A percentile compares a stretch with the other conserved stretches of the same genome.
phyloP scores from a whole-genome alignment of 2,888 invertebrate genomes.

The Oxycera nigricornis region DNA sequence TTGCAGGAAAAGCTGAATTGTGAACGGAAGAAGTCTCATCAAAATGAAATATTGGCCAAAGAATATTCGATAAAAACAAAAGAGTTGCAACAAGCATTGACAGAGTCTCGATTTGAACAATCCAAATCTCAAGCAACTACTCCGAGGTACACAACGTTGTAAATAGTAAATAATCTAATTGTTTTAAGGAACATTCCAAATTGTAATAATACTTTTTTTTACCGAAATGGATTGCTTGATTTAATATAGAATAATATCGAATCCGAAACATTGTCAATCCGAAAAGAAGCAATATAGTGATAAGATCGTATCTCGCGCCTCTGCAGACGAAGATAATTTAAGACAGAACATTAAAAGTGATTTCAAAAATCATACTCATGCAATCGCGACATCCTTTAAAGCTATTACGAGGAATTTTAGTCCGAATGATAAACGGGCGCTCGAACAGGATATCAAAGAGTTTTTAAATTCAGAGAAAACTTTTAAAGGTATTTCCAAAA shows the following conservation, averaged over 20 bases:
- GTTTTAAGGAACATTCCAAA: too few species aligned
- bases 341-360: neutral
- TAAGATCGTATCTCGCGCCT: too few species aligned
- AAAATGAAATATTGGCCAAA: conserved; percentile 55
- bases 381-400: neutral
- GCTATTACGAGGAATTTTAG: conserved; percentile 12
- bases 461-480: conserved; percentile 21
- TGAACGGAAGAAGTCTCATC: conserved; percentile 54
- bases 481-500: conserved; percentile 1
- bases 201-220: too few species aligned
- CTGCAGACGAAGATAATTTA: too few species aligned
- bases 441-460: conserved; percentile 28
- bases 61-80: conserved; percentile 57
- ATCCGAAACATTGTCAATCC: too few species aligned
- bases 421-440: conserved; percentile 12
- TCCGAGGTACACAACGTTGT: conserved; percentile 45
- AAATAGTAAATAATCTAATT: too few species aligned
- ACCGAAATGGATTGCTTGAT: too few species aligned
- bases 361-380: neutral
- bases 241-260: too few species aligned
- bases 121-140: conserved; percentile 47
- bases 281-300: too few species aligned
- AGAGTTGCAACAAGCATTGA: conserved; percentile 57
- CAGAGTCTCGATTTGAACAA: conserved; percentile 58
- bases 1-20: conserved; percentile 54